Evolutionary conservation across 2,888 invertebrate species (phyloP).

Genomic region (Macaria notata): DNA sequence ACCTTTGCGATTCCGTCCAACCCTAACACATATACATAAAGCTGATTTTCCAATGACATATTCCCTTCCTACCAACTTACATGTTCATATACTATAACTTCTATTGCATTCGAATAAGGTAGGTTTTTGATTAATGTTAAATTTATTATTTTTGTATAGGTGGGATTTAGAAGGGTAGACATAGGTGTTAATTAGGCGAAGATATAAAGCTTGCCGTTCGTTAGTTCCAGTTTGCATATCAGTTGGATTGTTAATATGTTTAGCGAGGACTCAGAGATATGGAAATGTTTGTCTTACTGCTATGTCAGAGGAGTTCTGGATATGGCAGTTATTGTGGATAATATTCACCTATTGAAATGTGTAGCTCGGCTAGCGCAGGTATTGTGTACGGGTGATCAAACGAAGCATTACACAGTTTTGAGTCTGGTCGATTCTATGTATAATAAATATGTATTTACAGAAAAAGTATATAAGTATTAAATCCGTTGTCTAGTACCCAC

Average conservation of each 20-base stretch:
- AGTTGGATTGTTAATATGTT: conserved; percentile 26
- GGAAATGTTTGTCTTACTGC: conserved; percentile 10
- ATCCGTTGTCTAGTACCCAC: too few species aligned
- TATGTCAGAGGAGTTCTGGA: conserved; percentile 4
- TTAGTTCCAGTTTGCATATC: conserved; percentile 41
- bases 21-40: conserved; percentile 14
- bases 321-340: too few species aligned
- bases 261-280: conserved; percentile 13
- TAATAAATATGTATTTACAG: too few species aligned
- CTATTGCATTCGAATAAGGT: not conserved
- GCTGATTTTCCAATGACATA: conserved; percentile 16
- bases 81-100: not conserved
- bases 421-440: too few species aligned
- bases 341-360: too few species aligned
- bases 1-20: conserved; percentile 14
- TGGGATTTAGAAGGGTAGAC: conserved; percentile 34
- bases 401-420: too few species aligned
- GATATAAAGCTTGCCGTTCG: conserved; percentile 42
- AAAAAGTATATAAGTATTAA: too few species aligned
- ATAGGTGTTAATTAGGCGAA: conserved; percentile 48
- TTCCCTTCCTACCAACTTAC: not conserved
- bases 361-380: too few species aligned
- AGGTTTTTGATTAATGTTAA: conserved; percentile 1
- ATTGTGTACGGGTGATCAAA: too few species aligned
- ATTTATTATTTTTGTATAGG: conserved; percentile 4